These are phyloP conservation scores for Nycteola revayana DNA, from an alignment of 2,888 invertebrate species.

Conservation along the genomic window DNA sequence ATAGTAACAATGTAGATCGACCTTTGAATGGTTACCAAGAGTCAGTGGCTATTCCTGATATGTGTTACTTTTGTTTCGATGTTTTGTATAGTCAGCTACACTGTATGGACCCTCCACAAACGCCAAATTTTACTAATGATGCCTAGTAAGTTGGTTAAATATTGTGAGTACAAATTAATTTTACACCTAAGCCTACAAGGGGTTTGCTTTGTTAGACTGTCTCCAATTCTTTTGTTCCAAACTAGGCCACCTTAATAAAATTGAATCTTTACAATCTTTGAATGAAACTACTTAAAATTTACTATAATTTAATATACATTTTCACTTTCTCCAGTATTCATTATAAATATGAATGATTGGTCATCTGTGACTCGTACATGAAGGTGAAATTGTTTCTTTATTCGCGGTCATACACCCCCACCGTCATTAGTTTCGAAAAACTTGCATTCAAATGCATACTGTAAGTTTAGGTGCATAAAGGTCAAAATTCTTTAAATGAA, in stretches of 20 bases:
- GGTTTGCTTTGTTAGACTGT: constrained; percentile 39
- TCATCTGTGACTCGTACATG: constrained; percentile 16
- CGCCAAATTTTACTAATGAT: constrained; percentile 96
- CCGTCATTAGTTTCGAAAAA: constrained; percentile 21
- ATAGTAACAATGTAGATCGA: constrained; percentile 82
- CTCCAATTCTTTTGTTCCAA: constrained; percentile 46
- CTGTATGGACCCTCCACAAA: constrained; percentile 94
- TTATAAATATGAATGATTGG: constrained; percentile 14
- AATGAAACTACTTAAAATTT: background rate
- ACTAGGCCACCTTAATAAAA: constrained; percentile 42
- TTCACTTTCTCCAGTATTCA: constrained; percentile 34
- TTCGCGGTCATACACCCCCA: constrained; percentile 33
- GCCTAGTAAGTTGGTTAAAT: constrained; percentile 89
- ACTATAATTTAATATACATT: constrained; percentile 8
- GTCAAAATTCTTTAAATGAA: constrained; percentile 17
- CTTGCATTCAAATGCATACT: constrained; percentile 27
- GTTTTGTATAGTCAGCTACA: constrained; percentile 97
- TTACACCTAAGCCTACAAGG: constrained; percentile 14
- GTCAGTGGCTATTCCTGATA: constrained; percentile 93
- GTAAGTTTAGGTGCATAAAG: constrained; percentile 19
- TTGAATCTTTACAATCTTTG: no score
- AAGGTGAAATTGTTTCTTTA: constrained; percentile 19
- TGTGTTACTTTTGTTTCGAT: constrained; percentile 99
- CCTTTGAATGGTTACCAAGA: constrained; percentile 78
- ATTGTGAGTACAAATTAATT: constrained; percentile 18